Conservation (phyloP, 2,888 invertebrate genomes). For the Dynastes tityus region DNA sequence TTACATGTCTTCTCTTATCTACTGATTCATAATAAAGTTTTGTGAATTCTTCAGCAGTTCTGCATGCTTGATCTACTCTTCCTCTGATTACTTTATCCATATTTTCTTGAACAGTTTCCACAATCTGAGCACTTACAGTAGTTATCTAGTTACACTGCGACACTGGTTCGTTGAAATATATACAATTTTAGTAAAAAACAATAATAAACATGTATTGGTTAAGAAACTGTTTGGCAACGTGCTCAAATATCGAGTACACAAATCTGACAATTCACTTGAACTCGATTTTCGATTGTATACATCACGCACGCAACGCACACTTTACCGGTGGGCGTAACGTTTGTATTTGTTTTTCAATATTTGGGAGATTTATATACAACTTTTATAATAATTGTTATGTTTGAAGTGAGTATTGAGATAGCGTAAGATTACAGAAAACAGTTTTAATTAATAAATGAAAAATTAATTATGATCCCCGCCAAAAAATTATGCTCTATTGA, state of each 20-base stretch:
- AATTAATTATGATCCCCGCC: slow-evolving; percentile 59
- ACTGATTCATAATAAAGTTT: slow-evolving; percentile 91
- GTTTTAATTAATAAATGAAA: slow-evolving; percentile 39
- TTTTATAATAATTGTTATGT: neutral
- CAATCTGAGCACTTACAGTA: neutral
- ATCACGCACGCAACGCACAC: neutral
- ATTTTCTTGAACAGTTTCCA: neutral
- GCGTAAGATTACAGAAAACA: slow-evolving; percentile 5
- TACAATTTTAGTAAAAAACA: too few relatives aligned
- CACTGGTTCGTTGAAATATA: too few relatives aligned
- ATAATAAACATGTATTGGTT: too few relatives aligned
- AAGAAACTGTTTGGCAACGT: too few relatives aligned
- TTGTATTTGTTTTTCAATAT: neutral
- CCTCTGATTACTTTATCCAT: slow-evolving; percentile 67
- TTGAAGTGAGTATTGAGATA: neutral
- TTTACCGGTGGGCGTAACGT: slow-evolving; percentile 44
- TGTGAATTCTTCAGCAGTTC: slow-evolving; percentile 91
- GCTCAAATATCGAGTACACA: too few relatives aligned
- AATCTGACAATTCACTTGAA: too few relatives aligned
- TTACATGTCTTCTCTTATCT: slow-evolving; percentile 88
- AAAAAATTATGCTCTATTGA: slow-evolving; percentile 64
- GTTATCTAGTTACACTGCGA: too few relatives aligned
- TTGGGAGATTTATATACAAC: neutral
- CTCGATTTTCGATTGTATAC: neutral
- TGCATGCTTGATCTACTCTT: slow-evolving; percentile 86